phyloP scores from a whole-genome alignment of 53 echinoderm and acorn worm genomes.

The Echinarachnius parma region DNA sequence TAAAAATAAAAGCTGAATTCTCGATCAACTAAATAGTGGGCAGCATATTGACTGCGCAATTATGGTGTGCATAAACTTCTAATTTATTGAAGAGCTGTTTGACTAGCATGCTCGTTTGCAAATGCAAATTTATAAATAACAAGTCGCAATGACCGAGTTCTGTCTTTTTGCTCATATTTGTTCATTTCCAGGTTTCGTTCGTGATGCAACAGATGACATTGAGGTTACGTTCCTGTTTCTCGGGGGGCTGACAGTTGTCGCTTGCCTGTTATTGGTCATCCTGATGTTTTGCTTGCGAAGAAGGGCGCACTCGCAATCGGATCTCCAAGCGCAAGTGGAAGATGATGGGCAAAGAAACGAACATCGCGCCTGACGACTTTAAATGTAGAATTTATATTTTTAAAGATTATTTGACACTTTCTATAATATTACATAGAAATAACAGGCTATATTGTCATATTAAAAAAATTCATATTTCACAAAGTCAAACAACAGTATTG shows the following conservation, averaged over 20 bases:
- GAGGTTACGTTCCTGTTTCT: constrained; percentile 7
- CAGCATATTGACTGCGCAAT: not conserved
- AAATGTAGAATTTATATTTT: no score
- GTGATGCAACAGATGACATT: constrained; percentile 6
- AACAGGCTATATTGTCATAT: no score
- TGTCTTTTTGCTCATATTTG: not conserved
- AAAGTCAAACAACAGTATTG: no score
- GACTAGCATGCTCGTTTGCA: not conserved
- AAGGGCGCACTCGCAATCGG: not conserved
- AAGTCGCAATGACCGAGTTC: not conserved
- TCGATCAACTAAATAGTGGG: no score
- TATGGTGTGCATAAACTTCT: not conserved
- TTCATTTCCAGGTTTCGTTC: constrained; percentile 19
- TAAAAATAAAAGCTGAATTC: no score
- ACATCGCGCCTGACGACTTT: no score
- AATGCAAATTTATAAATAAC: not conserved
- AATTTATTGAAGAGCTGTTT: not conserved
- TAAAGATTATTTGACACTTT: no score
- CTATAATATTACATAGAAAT: no score
- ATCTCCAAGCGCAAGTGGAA: no score
- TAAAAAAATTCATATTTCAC: no score
- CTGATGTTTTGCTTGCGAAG: not conserved
- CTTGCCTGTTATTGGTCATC: not conserved
- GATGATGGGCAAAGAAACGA: no score
- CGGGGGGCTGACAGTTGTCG: not conserved